These are phyloP conservation scores for Acrobasis suavella DNA, from an alignment of 2,888 invertebrate genomes.

Conservation along the genomic window DNA sequence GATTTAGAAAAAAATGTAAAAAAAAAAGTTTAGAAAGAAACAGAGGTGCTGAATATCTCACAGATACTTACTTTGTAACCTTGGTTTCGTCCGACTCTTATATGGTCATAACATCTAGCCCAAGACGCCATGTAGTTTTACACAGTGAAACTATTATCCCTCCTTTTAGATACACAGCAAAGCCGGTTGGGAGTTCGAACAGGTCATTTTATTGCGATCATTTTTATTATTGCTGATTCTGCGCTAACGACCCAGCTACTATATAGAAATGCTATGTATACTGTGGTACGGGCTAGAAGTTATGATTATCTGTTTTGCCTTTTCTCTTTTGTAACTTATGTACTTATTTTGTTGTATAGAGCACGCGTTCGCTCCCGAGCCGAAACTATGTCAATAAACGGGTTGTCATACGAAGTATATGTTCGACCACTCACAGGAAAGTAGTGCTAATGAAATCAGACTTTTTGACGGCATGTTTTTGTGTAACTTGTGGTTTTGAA, in stretches of 20 bases:
- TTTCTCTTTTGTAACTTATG: slow-evolving; percentile 38
- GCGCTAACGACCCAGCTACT: too few relatives aligned
- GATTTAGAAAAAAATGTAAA: slow-evolving; percentile 46
- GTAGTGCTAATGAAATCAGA: slow-evolving; percentile 46
- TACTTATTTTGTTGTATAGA: slow-evolving; percentile 50
- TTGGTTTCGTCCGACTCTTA: slow-evolving; percentile 23
- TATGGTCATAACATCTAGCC: slow-evolving; percentile 22
- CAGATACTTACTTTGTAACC: slow-evolving; percentile 2
- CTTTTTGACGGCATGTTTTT: slow-evolving; percentile 65
- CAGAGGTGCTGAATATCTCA: slow-evolving; percentile 13
- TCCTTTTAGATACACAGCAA: too few relatives aligned
- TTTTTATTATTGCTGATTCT: too few relatives aligned
- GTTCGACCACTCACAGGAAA: slow-evolving; percentile 41
- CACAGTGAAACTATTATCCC: background rate
- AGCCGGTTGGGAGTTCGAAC: background rate
- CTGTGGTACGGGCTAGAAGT: slow-evolving; percentile 37
- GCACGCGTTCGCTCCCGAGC: slow-evolving; percentile 34
- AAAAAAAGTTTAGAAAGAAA: too few relatives aligned
- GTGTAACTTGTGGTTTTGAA: slow-evolving; percentile 64
- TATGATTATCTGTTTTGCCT: slow-evolving; percentile 20
- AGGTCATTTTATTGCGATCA: too few relatives aligned
- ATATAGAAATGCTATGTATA: too few relatives aligned
- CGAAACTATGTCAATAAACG: slow-evolving; percentile 49
- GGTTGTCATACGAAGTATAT: slow-evolving; percentile 47
- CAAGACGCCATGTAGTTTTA: background rate